Conservation (phyloP, 2,113 vertebrate genomes). For the Tauraco erythrolophus region DNA sequence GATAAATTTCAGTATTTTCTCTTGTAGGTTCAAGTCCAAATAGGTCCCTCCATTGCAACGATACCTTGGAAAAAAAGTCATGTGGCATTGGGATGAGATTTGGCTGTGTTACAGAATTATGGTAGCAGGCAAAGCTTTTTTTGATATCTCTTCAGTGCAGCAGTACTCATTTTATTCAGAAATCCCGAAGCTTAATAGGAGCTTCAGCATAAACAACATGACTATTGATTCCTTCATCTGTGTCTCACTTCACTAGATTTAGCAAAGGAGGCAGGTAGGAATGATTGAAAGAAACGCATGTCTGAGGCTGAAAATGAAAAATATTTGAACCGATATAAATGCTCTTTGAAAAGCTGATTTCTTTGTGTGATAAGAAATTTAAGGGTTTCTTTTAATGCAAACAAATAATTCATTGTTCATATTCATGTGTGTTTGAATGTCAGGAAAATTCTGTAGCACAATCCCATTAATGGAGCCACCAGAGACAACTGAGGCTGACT, state of each 20-base stretch:
- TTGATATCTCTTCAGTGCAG: neutral
- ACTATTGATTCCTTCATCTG: constrained; percentile 25
- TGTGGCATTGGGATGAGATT: neutral
- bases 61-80: neutral
- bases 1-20: neutral
- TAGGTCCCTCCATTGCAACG: neutral
- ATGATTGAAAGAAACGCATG: neutral
- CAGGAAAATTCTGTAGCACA: neutral
- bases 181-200: constrained; percentile 8
- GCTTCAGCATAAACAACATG: neutral
- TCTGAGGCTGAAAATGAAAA: neutral
- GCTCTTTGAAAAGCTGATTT: neutral
- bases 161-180: neutral
- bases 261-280: neutral
- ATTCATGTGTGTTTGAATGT: neutral
- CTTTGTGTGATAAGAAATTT: neutral
- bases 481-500: neutral
- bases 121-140: neutral
- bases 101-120: neutral
- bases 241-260: neutral
- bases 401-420: neutral
- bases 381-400: neutral
- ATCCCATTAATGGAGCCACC: neutral
- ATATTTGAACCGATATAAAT: neutral
- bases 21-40: neutral